These are phyloP conservation scores for Calycopis cecrops DNA, from an alignment of 1,140 invertebrate species.

Conservation along the genomic window DNA sequence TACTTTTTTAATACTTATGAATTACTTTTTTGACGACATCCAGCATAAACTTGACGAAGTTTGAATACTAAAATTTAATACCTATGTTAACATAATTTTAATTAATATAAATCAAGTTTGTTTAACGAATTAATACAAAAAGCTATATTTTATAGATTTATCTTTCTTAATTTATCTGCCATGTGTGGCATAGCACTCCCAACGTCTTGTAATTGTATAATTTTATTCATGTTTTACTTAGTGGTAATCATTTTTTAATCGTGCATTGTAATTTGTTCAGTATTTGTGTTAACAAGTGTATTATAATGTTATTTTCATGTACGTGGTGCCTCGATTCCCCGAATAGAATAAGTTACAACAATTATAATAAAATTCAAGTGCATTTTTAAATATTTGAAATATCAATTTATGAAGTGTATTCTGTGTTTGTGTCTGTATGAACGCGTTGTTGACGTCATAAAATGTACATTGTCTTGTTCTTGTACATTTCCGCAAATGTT, in stretches of 20 bases:
- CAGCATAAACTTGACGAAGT: too few relatives aligned
- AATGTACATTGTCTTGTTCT: constrained; percentile 26
- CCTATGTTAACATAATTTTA: too few relatives aligned
- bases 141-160: constrained; percentile 1
- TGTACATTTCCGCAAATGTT: constrained; percentile 35
- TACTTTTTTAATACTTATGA: too few relatives aligned
- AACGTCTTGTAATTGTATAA: constrained; percentile 25
- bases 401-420: constrained; percentile 13
- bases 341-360: constrained; percentile 42
- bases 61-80: too few relatives aligned
- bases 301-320: constrained; percentile 51
- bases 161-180: constrained; percentile 4
- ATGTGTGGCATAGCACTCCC: constrained; percentile 2
- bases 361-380: constrained; percentile 23
- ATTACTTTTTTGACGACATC: too few relatives aligned
- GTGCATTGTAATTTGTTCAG: constrained; percentile 34
- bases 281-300: constrained; percentile 47
- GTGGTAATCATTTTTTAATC: constrained; percentile 31
- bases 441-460: constrained; percentile 22
- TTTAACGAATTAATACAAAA: not conserved
- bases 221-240: constrained; percentile 29
- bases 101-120: too few relatives aligned
- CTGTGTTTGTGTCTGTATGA: constrained; percentile 25
- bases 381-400: constrained; percentile 14
- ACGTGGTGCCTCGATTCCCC: constrained; percentile 68